Conservation (phyloP, 2,888 invertebrate species). For the Acronicta alni region DNA sequence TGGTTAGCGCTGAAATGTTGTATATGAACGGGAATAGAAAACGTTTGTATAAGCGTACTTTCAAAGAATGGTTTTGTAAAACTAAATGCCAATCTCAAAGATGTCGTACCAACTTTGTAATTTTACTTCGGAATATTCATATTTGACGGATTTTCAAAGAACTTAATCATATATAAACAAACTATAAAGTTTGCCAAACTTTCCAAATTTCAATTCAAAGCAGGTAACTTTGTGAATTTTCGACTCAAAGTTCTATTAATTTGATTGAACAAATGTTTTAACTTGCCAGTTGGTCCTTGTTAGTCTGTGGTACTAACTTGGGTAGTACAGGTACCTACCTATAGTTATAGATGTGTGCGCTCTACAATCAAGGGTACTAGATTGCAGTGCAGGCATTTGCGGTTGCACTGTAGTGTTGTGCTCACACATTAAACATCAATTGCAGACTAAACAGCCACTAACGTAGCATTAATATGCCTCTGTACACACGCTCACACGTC, state of each 20-base stretch:
- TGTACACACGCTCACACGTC: background rate
- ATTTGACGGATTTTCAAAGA: background rate
- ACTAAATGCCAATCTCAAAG: too few relatives aligned
- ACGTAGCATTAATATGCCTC: conserved; percentile 30
- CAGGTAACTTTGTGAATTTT: conserved; percentile 14
- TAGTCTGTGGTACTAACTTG: conserved; percentile 6
- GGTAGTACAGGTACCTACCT: background rate
- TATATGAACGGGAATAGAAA: conserved; percentile 25
- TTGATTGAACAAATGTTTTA: conserved; percentile 43
- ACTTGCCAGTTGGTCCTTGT: conserved; percentile 11
- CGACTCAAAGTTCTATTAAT: conserved; percentile 21
- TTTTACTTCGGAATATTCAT: background rate
- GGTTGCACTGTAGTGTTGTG: conserved; percentile 2
- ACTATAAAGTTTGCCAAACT: conserved; percentile 2
- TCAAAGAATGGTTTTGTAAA: too few relatives aligned
- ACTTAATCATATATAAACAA: conserved; percentile 3
- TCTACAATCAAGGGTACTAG: background rate
- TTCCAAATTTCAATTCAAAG: background rate
- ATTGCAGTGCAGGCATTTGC: background rate
- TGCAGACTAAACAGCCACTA: conserved; percentile 18
- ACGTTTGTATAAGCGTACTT: background rate
- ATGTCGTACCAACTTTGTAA: too few relatives aligned
- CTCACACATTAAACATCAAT: conserved; percentile 14
- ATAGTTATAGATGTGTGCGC: background rate
- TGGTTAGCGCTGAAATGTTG: conserved; percentile 27